Conservation (phyloP, 2,113 vertebrate genomes). For the Trinectes maculatus region DNA sequence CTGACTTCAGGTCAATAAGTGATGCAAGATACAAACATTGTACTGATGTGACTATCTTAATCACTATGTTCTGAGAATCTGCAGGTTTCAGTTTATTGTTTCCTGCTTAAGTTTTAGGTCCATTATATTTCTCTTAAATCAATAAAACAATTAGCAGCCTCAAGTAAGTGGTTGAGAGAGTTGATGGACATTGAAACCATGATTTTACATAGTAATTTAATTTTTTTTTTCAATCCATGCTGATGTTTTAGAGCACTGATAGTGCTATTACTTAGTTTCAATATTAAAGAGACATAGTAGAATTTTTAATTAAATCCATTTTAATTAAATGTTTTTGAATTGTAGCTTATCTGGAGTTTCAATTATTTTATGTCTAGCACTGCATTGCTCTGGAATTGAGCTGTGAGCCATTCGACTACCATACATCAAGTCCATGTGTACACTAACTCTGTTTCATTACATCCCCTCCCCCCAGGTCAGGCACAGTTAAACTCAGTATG, state of each 20-base stretch:
- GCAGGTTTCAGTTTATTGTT: background rate
- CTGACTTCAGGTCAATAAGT: background rate
- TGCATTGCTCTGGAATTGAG: conserved; percentile 3
- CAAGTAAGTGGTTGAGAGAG: background rate
- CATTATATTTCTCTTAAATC: background rate
- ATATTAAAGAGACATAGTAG: background rate
- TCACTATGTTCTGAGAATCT: background rate
- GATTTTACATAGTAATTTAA: background rate
- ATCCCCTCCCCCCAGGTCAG: background rate
- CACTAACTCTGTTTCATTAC: conserved; percentile 21
- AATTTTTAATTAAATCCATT: background rate
- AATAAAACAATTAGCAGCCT: background rate
- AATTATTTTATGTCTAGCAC: conserved; percentile 2
- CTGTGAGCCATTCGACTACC: background rate
- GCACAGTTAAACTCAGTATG: conserved; percentile 6
- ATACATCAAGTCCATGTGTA: conserved; percentile 17
- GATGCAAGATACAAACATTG: background rate
- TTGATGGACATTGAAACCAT: background rate
- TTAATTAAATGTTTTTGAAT: background rate
- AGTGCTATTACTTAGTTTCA: background rate
- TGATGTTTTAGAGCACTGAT: background rate
- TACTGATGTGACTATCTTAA: background rate
- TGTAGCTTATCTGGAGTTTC: background rate
- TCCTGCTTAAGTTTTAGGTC: background rate
- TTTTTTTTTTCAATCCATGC: background rate